A percentile compares a stretch with the other conserved stretches of the same genome.
Conservation (phyloP, 2,797 vertebrate genomes). For the Muscicapa comitata region DNA sequence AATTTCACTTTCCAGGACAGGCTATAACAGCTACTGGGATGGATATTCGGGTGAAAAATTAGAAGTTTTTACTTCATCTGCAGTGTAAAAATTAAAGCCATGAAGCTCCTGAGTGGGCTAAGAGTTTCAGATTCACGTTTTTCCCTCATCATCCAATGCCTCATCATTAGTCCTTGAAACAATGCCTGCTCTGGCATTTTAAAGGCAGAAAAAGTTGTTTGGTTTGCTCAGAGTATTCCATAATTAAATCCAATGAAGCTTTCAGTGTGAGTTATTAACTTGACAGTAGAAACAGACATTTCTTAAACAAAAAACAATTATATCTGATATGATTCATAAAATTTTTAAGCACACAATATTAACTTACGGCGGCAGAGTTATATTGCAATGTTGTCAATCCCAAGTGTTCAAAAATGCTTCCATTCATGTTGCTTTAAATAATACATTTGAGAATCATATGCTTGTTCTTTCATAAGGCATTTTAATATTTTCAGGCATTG, state of each 20-base stretch:
- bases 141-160: not conserved
- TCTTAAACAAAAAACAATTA: slow-evolving; percentile 10
- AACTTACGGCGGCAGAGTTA: not conserved
- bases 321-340: not conserved
- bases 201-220: not conserved
- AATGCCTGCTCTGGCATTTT: not conserved
- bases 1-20: not conserved
- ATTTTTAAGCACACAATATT: not conserved
- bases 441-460: not conserved
- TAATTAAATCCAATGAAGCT: slow-evolving; percentile 32
- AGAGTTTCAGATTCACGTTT: not conserved
- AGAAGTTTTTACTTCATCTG: not conserved
- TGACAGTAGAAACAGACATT: not conserved
- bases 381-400: not conserved
- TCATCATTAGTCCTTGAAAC: not conserved
- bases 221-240: not conserved
- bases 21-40: not conserved
- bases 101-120: not conserved
- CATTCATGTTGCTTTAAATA: not conserved
- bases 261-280: not conserved
- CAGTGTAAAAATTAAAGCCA: not conserved
- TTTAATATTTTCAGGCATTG: not conserved
- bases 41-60: not conserved
- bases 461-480: not conserved
- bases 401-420: not conserved